Conservation (phyloP, 2,888 invertebrate species). For the Archaeoteleia sp. region DNA sequence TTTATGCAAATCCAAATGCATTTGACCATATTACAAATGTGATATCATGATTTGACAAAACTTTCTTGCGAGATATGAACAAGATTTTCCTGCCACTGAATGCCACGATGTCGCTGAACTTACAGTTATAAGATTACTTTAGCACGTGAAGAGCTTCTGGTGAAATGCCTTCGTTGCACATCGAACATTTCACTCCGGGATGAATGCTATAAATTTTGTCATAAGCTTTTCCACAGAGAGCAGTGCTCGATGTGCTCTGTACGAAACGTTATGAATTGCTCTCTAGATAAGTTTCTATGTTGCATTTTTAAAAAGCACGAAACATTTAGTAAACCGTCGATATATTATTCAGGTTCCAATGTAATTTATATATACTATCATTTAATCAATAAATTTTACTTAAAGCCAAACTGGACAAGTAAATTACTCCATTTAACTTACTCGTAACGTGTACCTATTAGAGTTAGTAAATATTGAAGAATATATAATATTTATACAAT, state of each 20-base stretch:
- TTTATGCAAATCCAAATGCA: too few species aligned
- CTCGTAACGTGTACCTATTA: too few species aligned
- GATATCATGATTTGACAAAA: too few species aligned
- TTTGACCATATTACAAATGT: too few species aligned
- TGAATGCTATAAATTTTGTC: conserved; percentile 31
- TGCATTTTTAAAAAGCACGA: conserved; percentile 20
- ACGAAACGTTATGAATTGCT: conserved; percentile 28
- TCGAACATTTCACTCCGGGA: conserved; percentile 30
- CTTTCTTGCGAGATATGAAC: too few species aligned
- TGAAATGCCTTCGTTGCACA: conserved; percentile 15
- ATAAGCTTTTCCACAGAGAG: conserved; percentile 25
- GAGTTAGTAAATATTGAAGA: too few species aligned
- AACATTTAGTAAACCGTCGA: conserved; percentile 14
- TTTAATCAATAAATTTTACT: too few species aligned
- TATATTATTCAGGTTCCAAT: background rate
- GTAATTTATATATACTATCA: background rate
- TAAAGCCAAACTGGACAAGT: too few species aligned
- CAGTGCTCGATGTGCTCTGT: conserved; percentile 23
- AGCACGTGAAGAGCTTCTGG: conserved; percentile 5
- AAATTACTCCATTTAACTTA: too few species aligned
- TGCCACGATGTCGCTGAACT: conserved; percentile 6
- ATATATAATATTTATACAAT: too few species aligned
- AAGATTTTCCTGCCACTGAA: conserved; percentile 1
- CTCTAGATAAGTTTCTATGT: conserved; percentile 25
- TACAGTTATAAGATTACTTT: conserved; percentile 23